Evolutionary conservation across 1,140 invertebrate genomes (phyloP).

Genomic region (Zophobas atratus): DNA sequence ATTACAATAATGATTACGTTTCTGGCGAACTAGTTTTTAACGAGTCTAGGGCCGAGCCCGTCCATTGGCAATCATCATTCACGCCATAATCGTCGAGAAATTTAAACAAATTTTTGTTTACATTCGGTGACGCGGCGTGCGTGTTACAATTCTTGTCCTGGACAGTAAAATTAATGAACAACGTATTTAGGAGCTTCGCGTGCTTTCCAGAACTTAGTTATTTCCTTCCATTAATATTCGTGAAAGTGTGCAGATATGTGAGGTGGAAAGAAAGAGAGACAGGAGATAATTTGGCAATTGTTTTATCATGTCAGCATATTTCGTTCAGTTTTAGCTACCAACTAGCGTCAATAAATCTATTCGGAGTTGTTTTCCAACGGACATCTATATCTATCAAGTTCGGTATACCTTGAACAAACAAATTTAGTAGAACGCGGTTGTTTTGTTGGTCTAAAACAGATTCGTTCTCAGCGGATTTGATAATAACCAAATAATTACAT

Average conservation of each 20-base stretch:
- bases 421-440: background rate
- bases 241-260: constrained; percentile 41
- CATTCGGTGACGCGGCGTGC: constrained; percentile 20
- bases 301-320: constrained; percentile 32
- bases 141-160: constrained; percentile 34
- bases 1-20: too few relatives aligned
- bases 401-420: background rate
- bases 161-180: constrained; percentile 43
- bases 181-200: constrained; percentile 31
- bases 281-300: constrained; percentile 32
- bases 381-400: background rate
- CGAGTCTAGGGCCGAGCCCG: too few relatives aligned
- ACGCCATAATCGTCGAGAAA: constrained; percentile 5
- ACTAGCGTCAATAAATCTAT: background rate
- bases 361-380: background rate
- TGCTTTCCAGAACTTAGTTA: constrained; percentile 40
- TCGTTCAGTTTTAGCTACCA: background rate
- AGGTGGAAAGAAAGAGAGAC: background rate
- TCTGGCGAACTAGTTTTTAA: too few relatives aligned
- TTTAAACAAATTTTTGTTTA: constrained; percentile 37
- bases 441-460: constrained; percentile 18
- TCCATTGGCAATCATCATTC: constrained; percentile 6
- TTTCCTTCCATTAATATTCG: constrained; percentile 42
- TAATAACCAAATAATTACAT: constrained; percentile 47
- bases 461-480: constrained; percentile 36